Percentiles rank a stretch among this genome's conserved stretches.
phyloP scores from a whole-genome alignment of 2,888 invertebrate genomes.

The Drosophila neutralis region DNA sequence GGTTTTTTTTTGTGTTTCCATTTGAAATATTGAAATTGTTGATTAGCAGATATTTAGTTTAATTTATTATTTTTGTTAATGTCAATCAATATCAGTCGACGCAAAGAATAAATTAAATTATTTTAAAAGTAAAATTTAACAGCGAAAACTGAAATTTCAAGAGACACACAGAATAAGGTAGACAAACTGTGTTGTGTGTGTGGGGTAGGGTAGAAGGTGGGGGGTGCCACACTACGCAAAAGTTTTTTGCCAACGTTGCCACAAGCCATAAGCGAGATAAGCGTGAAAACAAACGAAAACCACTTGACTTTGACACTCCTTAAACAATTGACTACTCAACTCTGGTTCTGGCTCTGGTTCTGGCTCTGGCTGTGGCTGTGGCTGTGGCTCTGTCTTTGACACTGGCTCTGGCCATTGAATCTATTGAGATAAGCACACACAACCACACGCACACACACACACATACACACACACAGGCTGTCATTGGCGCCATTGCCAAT shows the following conservation, averaged over 20 bases:
- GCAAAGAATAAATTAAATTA: neutral
- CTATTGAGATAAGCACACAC: constrained; percentile 65
- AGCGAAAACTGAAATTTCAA: constrained; percentile 9
- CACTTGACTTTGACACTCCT: constrained; percentile 80
- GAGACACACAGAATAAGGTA: neutral
- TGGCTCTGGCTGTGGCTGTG: neutral
- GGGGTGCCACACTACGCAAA: constrained; percentile 60
- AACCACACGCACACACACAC: constrained; percentile 5
- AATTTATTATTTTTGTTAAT: neutral
- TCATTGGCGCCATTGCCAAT: constrained; percentile 55
- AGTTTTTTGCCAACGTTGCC: constrained; percentile 76
- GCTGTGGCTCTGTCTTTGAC: constrained; percentile 3
- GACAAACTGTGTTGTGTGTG: neutral
- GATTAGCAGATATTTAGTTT: neutral
- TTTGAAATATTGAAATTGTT: neutral
- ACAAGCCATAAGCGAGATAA: constrained; percentile 64
- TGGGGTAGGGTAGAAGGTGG: neutral
- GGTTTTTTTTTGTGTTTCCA: neutral
- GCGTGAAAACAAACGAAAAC: constrained; percentile 37
- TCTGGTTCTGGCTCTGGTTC: neutral
- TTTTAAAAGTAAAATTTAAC: neutral
- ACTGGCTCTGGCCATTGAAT: constrained; percentile 57
- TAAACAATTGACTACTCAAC: constrained; percentile 67
- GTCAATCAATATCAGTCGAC: neutral
- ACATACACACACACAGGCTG: constrained; percentile 51